phyloP scores from a whole-genome alignment of 2,888 invertebrate species.

The Amblyjoppa proteus region DNA sequence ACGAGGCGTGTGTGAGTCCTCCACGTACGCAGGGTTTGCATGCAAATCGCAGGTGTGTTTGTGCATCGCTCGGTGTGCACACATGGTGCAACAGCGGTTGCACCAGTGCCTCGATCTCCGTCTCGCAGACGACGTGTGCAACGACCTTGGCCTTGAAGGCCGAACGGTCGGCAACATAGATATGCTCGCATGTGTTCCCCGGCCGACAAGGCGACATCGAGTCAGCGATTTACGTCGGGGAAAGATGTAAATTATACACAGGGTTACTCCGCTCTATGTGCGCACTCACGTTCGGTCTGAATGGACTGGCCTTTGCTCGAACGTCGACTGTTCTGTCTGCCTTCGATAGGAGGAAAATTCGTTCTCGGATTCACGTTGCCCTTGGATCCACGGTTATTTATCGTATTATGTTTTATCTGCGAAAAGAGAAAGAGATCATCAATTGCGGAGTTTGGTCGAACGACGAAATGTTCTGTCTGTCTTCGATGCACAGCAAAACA shows the following conservation, averaged over 20 bases:
- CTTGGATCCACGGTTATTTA: background rate
- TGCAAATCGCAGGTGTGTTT: conserved; percentile 5
- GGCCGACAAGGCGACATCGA: conserved; percentile 57
- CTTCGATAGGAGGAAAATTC: background rate
- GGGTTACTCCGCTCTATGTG: conserved; percentile 12
- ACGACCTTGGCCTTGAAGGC: conserved; percentile 67
- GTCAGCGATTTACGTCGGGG: conserved; percentile 62
- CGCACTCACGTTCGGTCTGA: conserved; percentile 46
- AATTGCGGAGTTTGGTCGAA: background rate
- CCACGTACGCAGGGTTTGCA: background rate
- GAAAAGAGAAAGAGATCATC: background rate
- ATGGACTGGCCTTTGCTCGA: conserved; percentile 35
- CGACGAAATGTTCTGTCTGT: background rate
- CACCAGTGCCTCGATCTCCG: conserved; percentile 12
- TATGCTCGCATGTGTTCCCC: conserved; percentile 49
- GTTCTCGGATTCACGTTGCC: background rate
- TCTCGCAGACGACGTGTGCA: conserved; percentile 61
- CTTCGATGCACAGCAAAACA: background rate
- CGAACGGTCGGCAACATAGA: conserved; percentile 30
- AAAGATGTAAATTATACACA: conserved; percentile 60
- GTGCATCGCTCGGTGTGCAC: conserved; percentile 6
- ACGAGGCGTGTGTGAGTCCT: background rate
- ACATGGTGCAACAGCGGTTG: conserved; percentile 44
- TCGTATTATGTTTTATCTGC: background rate
- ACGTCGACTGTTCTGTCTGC: background rate